These are phyloP conservation scores for Drosophila lutescens DNA, from an alignment of 2,888 invertebrate species.

Conservation along the genomic window DNA sequence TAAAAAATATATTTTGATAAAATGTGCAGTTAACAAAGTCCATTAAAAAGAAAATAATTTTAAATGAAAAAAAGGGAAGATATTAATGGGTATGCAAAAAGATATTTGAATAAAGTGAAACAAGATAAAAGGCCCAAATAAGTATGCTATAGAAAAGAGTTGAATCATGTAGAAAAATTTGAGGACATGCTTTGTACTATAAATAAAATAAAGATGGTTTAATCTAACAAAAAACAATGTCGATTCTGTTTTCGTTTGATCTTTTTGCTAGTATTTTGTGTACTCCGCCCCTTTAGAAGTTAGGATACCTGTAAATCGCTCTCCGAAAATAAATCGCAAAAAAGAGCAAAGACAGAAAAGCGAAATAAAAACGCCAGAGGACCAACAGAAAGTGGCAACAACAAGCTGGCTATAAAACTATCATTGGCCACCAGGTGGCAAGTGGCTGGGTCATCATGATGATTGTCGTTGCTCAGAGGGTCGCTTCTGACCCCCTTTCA, in stretches of 20 bases:
- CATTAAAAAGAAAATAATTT: conserved; percentile 1
- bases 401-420: conserved; percentile 27
- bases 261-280: conserved; percentile 22
- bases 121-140: not conserved
- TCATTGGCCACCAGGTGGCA: conserved; percentile 46
- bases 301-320: conserved; percentile 29
- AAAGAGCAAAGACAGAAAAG: conserved; percentile 22
- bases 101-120: conserved; percentile 1
- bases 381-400: conserved; percentile 12
- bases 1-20: conserved; percentile 59
- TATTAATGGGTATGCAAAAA: conserved; percentile 10
- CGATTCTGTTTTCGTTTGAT: conserved; percentile 37
- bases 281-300: conserved; percentile 8
- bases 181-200: conserved; percentile 16
- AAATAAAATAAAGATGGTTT: conserved; percentile 1
- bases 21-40: conserved; percentile 25
- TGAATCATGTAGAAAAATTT: conserved; percentile 5
- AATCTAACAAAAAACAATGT: not conserved
- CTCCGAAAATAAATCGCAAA: conserved; percentile 8
- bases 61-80: conserved; percentile 4
- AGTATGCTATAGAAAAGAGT: conserved; percentile 24
- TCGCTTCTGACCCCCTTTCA: conserved; percentile 28
- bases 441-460: conserved; percentile 8
- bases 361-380: conserved; percentile 46
- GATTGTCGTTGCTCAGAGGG: conserved; percentile 8